These are phyloP conservation scores for Brachionichthys hirsutus DNA, from an alignment of 2,113 vertebrate species.

Conservation along the genomic window DNA sequence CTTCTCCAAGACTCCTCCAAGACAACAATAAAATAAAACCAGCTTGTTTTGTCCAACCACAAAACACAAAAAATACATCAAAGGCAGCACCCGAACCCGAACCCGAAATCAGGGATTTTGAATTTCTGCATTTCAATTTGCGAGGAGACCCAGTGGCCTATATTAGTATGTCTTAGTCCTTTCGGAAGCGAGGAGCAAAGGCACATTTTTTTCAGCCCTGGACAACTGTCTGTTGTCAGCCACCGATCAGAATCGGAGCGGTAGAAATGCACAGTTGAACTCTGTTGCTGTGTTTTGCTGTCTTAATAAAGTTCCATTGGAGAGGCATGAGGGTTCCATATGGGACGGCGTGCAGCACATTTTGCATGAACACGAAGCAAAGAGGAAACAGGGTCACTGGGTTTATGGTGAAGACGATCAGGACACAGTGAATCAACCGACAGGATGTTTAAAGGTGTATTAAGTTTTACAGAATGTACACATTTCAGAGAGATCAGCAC, in stretches of 20 bases:
- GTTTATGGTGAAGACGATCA: slow-evolving; percentile 37
- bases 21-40: no score
- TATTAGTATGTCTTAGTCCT: not conserved
- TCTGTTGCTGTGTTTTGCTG: slow-evolving; percentile 35
- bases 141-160: not conserved
- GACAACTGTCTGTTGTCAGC: not conserved
- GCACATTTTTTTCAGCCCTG: not conserved
- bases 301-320: slow-evolving; percentile 32
- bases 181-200: not conserved
- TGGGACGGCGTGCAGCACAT: slow-evolving; percentile 34
- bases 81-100: no score
- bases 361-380: slow-evolving; percentile 34
- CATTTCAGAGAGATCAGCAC: slow-evolving; percentile 25
- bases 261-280: not conserved
- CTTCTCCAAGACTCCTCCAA: no score
- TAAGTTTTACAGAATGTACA: slow-evolving; percentile 6
- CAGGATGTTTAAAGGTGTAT: slow-evolving; percentile 5
- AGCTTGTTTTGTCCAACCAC: no score
- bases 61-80: no score
- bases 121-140: not conserved
- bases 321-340: slow-evolving; percentile 47
- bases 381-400: slow-evolving; percentile 28
- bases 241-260: not conserved
- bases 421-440: slow-evolving; percentile 3
- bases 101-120: no score